A percentile compares a stretch with the other conserved stretches of the same genome.
Evolutionary conservation across 2,113 vertebrate genomes (phyloP).

Genomic region (Mormyrus iriodes): DNA sequence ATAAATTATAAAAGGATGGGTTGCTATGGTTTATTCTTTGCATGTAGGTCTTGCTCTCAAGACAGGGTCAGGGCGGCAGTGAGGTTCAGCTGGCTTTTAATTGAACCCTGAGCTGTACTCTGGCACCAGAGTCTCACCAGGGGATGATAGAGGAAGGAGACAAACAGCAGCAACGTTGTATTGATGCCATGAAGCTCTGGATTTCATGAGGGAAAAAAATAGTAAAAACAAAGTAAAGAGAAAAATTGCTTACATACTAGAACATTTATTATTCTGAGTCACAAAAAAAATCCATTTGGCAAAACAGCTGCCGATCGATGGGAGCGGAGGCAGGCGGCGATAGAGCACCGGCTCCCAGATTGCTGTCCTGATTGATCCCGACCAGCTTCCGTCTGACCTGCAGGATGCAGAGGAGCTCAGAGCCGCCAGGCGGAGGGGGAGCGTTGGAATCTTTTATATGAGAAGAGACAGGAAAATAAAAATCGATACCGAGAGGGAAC

Average conservation of each 20-base stretch:
- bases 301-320: slow-evolving; percentile 71
- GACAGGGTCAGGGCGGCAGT: background rate
- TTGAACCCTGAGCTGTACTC: slow-evolving; percentile 1
- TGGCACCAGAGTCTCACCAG: slow-evolving; percentile 34
- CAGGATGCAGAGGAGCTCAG: slow-evolving; percentile 49
- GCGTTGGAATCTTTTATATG: slow-evolving; percentile 37
- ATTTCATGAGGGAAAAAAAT: slow-evolving; percentile 42
- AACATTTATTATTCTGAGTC: slow-evolving; percentile 63
- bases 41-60: background rate
- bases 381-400: slow-evolving; percentile 60
- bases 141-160: slow-evolving; percentile 27
- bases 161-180: slow-evolving; percentile 39
- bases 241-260: slow-evolving; percentile 62
- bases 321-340: slow-evolving; percentile 56
- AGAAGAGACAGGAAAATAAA: slow-evolving; percentile 54
- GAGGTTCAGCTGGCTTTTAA: background rate
- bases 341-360: slow-evolving; percentile 57
- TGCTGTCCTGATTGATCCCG: slow-evolving; percentile 66
- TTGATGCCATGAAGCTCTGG: slow-evolving; percentile 44
- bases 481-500: slow-evolving; percentile 56
- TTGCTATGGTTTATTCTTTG: background rate
- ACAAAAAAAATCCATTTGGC: slow-evolving; percentile 61
- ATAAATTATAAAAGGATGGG: background rate
- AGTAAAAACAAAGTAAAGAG: slow-evolving; percentile 57
- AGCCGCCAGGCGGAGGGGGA: slow-evolving; percentile 45